Base-by-base conservation (phyloP, 2,888 invertebrate genomes). In the Archips xylosteana region DNA sequence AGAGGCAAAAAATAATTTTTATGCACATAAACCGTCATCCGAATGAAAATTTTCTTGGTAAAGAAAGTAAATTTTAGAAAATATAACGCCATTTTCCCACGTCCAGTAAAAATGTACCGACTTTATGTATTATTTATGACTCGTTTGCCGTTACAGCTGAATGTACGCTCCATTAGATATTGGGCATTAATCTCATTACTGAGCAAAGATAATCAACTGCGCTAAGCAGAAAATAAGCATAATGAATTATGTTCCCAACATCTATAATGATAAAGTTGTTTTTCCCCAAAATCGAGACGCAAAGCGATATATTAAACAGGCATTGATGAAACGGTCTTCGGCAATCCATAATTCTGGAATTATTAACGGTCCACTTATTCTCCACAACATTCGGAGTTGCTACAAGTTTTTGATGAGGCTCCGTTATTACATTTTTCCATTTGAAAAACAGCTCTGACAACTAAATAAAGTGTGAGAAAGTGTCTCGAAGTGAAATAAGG, bases 271-370 rank as follows among this genome's bases (percentile, higher is more conserved):
- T 76, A 76, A 77, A 77, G 76, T 78, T 77, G 78, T 78, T 78
- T 78, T 75, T 75, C 71, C 66, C 61, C 70, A 71, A 77, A 80
- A 80, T 80, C 79, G 76, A 81, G 78, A 79, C 75, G 76, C 79
- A 79, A 77, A 76, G 77, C 81, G 78, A 87, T 88, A 85, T 85
- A 85, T 87, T 82, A 83, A 77, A 76, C 78, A 77, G 84, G 83
- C 88, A 86, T 87, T 89, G 87, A 88, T 89, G 84, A 85, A 89
- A 83, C 78, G 80, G 80, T 80, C 80, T 85, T 84, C 78, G 81
- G 81, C 81, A 81, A 87, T 86, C 81, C 84, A 86, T 87, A 89
- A 87, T 85, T 84, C 80, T 76, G 74, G 79, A 85, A 86, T 85
- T 85, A 85, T 83, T 82, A 81, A 75, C 80, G 77, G 77, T 75